A percentile compares a stretch with the other conserved stretches of the same genome.
Conservation (phyloP, 2,888 invertebrate genomes). For the Tachina fera region DNA sequence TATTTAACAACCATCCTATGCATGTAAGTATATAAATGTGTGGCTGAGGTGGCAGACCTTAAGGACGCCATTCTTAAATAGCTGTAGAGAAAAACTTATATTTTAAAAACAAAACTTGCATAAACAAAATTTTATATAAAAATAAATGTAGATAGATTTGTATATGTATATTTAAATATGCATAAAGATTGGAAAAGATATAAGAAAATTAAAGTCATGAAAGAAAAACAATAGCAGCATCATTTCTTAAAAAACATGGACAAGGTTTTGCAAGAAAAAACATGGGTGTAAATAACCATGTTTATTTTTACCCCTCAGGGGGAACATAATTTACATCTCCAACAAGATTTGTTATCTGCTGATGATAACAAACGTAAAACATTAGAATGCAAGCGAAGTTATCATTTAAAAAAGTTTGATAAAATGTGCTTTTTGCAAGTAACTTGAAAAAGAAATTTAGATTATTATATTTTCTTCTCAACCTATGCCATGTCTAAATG, state of each 20-base stretch:
- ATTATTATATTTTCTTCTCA: not conserved
- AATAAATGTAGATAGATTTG: constrained; percentile 42
- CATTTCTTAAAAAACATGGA: constrained; percentile 28
- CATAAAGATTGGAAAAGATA: constrained; percentile 5
- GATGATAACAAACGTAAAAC: not conserved
- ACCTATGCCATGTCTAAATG: constrained; percentile 28
- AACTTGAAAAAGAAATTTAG: too few species aligned
- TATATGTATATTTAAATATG: constrained; percentile 1
- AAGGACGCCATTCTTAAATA: constrained; percentile 78
- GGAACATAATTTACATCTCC: too few species aligned
- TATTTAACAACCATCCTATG: constrained; percentile 68
- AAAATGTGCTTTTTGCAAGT: too few species aligned
- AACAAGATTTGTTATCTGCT: too few species aligned
- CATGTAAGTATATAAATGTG: constrained; percentile 63
- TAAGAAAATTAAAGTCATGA: not conserved
- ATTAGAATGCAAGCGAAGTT: not conserved
- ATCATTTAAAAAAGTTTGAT: too few species aligned
- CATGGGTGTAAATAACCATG: too few species aligned
- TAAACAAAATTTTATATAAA: constrained; percentile 48
- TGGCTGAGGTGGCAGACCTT: constrained; percentile 65
- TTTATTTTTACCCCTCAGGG: too few species aligned
- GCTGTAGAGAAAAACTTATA: constrained; percentile 82
- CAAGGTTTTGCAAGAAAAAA: not conserved
- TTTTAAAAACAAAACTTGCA: constrained; percentile 73
- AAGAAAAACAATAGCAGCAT: constrained; percentile 16